A percentile compares a stretch with the other conserved stretches of the same genome.
These are phyloP conservation scores for Papilio aristodemus DNA, from an alignment of 1,140 invertebrate species.

Conservation along the genomic window DNA sequence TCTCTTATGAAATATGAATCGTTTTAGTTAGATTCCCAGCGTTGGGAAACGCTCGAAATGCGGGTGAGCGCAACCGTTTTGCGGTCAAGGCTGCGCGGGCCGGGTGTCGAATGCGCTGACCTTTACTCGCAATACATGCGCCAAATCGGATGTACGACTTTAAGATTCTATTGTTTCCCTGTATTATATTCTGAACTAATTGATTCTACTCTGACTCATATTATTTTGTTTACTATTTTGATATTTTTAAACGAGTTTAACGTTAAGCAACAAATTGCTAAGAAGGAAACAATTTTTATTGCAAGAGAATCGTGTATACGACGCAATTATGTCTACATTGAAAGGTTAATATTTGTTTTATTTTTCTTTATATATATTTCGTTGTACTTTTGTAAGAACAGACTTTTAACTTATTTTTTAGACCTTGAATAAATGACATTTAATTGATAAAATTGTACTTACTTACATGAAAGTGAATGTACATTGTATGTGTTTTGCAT, in stretches of 20 bases:
- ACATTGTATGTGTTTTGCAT: too few species aligned
- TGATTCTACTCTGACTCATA: not conserved
- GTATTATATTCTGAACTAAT: conserved; percentile 8
- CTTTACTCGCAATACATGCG: conserved; percentile 46
- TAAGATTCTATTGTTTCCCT: conserved; percentile 18
- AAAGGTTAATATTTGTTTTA: too few species aligned
- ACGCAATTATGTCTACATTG: too few species aligned
- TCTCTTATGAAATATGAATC: conserved; percentile 75
- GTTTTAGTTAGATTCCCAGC: conserved; percentile 67
- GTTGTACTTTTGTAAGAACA: too few species aligned
- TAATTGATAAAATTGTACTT: too few species aligned
- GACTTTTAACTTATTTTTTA: too few species aligned
- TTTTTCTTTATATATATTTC: too few species aligned
- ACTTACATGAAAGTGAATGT: too few species aligned
- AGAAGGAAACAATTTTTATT: too few species aligned
- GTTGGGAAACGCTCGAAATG: conserved; percentile 66
- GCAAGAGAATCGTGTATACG: too few species aligned
- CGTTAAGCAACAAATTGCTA: not conserved
- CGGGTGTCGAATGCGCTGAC: conserved; percentile 54
- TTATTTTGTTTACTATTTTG: not conserved
- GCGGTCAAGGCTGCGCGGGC: conserved; percentile 62
- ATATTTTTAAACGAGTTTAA: not conserved
- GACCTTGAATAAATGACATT: too few species aligned
- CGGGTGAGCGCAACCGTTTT: conserved; percentile 68
- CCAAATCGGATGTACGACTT: conserved; percentile 27